Base-by-base conservation (phyloP, 2,113 vertebrate species). In the Muscicapa adusta region DNA sequence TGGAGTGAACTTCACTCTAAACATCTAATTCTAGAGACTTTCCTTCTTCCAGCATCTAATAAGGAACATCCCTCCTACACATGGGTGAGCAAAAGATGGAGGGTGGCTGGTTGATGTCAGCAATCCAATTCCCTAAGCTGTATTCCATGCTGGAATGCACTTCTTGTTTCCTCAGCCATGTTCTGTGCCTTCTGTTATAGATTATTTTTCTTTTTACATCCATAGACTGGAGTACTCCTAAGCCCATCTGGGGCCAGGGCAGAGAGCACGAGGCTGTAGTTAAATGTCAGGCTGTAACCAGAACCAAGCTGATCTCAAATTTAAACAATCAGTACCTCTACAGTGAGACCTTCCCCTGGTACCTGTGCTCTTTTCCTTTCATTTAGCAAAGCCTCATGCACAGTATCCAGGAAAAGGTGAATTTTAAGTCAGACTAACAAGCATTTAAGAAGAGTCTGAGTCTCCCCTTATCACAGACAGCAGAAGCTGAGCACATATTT, bases 261-360 rank as follows among this genome's bases (percentile, higher is more conserved):
- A 34, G 45, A 79, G 28, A 75, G 65, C 43, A 74, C 0, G 0
- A 82, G 67, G 23, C 75, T 92, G 63, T 47, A 73, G 63, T 42
- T 77, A 94, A 94, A 95, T 73, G 89, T 95, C 91, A 96, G 65
- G 29, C 53, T 85, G 66, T 38, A 38, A 56, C 25, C 33, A 75
- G 60, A 94, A 31, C 28, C 66, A 78, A 90, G 34, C 66, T 72
- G 82, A 90, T 53, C 38, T 62, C n/a, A 48, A 65, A 63, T 72
- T 84, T 79, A n/a, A 91, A 88, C 25, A 48, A 48, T 18, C 10
- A 23, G 17, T 36, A 45, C 7, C 1, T 5, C 53, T 61, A 9
- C 29, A 50, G 45, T 0, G 3, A 76, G 42, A 33, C 33, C 38
- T 45, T 85, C 34, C 63, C 36, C 50, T 58, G 75, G 20, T 18